Evolutionary conservation across 2,888 invertebrate species (phyloP), one percentile per base, ranked within the genome.

Genomic region (Catonia carolina): DNA sequence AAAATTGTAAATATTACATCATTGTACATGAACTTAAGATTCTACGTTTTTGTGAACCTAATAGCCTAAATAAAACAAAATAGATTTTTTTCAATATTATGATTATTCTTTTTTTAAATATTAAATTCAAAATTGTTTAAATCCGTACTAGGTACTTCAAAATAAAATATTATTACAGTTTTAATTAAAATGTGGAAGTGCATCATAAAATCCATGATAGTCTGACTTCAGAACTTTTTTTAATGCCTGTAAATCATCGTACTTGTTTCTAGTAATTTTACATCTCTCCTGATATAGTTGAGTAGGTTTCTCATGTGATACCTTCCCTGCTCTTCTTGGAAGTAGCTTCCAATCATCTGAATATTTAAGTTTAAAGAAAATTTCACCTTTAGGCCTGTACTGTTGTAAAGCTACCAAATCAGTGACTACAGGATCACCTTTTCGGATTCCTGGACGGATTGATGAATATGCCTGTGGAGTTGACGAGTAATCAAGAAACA

Each of bases 151-250:
- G 4, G 17, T 5, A 10, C n/a, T 8, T 6, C 17, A 37, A 12
- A 20, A 15, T 41, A 22, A 41, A 22, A 14, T 41, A 39, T 39
- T 39, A 39, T 22, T 41, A 41, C 22, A 22, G 15, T 20, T 41
- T 10, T 10, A 41, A 20, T 41, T 41, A 12, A 20, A 41, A 45
- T 45, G 23, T 18, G 22, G 22, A 23, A 45, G 45, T 23, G 18
- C 27, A 22, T 45, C 45, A 20, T 45, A 45, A 18, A 45, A 45
- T 14, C 14, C 22, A 22, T 45, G 42, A 22, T 42, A 42, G 18
- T 42, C 42, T 42, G 18, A 22, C 18, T 12, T n/a, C 20, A 45
- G 22, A 20, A 17, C 22, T 45, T 45, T 27, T 27, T 45, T 45
- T 27, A 45, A 20, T 20, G 22, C 45, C 22, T 45, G 45, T 23